phyloP scores from a whole-genome alignment of 2,888 invertebrate genomes.

The Hypena proboscidalis region DNA sequence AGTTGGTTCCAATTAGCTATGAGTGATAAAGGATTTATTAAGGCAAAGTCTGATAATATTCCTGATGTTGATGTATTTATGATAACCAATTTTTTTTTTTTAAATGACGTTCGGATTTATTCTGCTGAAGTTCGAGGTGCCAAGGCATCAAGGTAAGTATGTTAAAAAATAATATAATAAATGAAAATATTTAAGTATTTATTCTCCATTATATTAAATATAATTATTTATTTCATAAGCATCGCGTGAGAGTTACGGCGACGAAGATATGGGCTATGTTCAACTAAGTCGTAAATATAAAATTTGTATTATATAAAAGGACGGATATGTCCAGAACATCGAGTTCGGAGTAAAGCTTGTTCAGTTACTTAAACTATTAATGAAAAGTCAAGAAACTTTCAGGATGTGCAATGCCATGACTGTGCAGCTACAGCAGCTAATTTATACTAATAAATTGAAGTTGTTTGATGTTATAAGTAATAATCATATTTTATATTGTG shows the following conservation, averaged over 20 bases:
- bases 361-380: too few species aligned
- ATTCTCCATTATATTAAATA: too few species aligned
- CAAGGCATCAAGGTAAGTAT: neutral
- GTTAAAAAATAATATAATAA: neutral
- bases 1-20: neutral
- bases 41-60: conserved; percentile 18
- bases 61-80: conserved; percentile 14
- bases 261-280: conserved; percentile 12
- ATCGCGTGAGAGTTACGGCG: conserved; percentile 4
- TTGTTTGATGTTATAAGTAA: too few species aligned
- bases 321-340: too few species aligned
- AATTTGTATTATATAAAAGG: too few species aligned
- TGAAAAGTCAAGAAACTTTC: too few species aligned
- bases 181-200: neutral
- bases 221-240: too few species aligned
- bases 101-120: conserved; percentile 5
- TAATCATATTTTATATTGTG: too few species aligned
- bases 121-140: conserved; percentile 5
- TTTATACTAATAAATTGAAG: too few species aligned
- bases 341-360: too few species aligned
- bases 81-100: conserved; percentile 13
- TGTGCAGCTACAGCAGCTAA: too few species aligned
- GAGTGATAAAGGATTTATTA: conserved; percentile 15
- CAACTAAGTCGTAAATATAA: conserved; percentile 9
- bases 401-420: too few species aligned